phyloP scores from a whole-genome alignment of 2,113 vertebrate species.

The Gavia stellata region DNA sequence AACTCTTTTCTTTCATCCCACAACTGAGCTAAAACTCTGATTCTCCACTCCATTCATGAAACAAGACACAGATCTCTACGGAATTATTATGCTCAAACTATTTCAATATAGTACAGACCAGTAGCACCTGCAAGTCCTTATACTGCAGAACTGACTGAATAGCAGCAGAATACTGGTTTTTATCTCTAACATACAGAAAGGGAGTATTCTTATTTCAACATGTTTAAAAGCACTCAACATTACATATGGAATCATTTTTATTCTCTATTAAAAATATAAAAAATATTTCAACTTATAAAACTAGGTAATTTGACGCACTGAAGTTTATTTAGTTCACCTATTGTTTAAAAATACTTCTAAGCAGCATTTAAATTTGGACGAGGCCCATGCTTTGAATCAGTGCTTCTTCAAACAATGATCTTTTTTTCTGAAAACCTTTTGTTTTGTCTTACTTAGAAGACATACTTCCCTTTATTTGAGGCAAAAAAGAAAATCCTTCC shows the following conservation, averaged over 20 bases:
- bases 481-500: neutral
- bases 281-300: neutral
- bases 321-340: neutral
- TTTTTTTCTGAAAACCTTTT: neutral
- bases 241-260: neutral
- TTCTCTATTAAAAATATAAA: neutral
- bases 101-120: neutral
- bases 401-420: neutral
- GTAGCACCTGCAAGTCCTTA: conserved; percentile 6
- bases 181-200: neutral
- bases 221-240: neutral
- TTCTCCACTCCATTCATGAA: neutral
- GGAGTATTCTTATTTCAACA: neutral
- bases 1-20: neutral
- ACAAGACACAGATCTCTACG: neutral
- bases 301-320: neutral
- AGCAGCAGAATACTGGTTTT: neutral
- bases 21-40: conserved; percentile 22
- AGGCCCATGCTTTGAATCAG: neutral
- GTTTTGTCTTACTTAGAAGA: neutral
- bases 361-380: neutral
- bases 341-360: neutral
- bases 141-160: neutral
- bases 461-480: neutral
- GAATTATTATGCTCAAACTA: neutral